These are phyloP conservation scores for Amazonetta brasiliensis DNA, from an alignment of 2,797 vertebrate genomes.

Conservation along the genomic window DNA sequence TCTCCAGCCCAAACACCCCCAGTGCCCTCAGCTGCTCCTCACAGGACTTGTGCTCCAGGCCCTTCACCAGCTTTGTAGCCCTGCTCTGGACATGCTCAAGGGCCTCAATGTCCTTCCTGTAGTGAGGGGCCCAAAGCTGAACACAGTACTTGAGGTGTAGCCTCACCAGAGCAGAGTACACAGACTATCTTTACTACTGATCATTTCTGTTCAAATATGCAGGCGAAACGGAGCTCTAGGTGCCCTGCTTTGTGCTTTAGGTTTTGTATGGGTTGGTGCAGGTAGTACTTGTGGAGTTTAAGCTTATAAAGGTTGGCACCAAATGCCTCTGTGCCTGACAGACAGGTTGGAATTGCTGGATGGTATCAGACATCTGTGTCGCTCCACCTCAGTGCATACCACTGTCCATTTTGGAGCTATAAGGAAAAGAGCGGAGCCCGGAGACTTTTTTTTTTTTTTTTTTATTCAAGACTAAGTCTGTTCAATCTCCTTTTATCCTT, in stretches of 20 bases:
- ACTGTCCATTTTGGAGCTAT: background rate
- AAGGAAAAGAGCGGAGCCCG: background rate
- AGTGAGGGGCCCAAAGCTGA: too few species aligned
- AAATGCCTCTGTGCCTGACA: background rate
- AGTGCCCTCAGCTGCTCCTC: too few species aligned
- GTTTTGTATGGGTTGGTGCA: background rate
- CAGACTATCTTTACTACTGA: background rate
- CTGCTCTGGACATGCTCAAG: too few species aligned
- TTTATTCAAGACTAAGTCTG: background rate
- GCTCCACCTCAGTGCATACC: background rate
- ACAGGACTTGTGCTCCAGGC: too few species aligned
- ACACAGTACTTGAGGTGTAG: too few species aligned
- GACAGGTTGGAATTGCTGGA: background rate
- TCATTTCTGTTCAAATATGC: background rate
- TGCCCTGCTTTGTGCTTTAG: background rate
- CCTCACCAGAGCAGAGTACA: too few species aligned
- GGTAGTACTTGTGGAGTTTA: background rate
- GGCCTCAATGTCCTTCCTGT: too few species aligned
- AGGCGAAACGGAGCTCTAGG: background rate
- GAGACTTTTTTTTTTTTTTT: background rate
- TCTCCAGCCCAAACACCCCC: too few species aligned
- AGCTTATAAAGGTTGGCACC: background rate
- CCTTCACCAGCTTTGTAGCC: too few species aligned
- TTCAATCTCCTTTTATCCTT: background rate
- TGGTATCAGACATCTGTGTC: background rate